phyloP scores from a whole-genome alignment of 2,888 invertebrate species.

The Eumerus sabulonum region DNA sequence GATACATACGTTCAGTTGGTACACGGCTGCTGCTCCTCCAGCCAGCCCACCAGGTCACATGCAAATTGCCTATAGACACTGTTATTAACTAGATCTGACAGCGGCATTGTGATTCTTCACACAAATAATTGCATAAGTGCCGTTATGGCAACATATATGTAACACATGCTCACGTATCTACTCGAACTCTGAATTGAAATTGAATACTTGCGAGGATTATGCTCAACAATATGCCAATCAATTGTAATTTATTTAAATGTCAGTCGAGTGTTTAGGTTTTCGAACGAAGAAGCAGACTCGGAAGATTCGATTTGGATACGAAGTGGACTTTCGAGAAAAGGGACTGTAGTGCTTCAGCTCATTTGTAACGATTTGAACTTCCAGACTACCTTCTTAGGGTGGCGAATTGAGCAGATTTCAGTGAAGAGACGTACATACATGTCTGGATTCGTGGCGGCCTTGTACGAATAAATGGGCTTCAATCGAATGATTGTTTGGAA shows the following conservation, averaged over 20 bases:
- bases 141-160: background rate
- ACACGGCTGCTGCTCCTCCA: slow-evolving; percentile 18
- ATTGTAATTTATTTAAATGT: slow-evolving; percentile 62
- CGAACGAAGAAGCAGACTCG: no score
- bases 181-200: slow-evolving; percentile 37
- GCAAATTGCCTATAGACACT: slow-evolving; percentile 60
- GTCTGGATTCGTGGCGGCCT: no score
- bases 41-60: slow-evolving; percentile 39
- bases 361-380: no score
- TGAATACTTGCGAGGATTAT: slow-evolving; percentile 55
- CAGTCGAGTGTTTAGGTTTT: slow-evolving; percentile 27
- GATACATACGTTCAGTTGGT: slow-evolving; percentile 30
- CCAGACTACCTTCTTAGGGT: no score
- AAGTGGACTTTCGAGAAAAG: background rate
- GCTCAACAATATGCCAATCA: slow-evolving; percentile 61
- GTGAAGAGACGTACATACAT: no score
- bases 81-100: slow-evolving; percentile 64
- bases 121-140: slow-evolving; percentile 62
- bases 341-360: background rate
- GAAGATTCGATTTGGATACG: background rate
- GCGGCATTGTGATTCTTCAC: slow-evolving; percentile 62
- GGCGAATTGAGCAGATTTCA: no score
- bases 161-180: no score
- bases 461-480: no score
- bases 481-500: no score